These are phyloP conservation scores for Falco rusticolus DNA, from an alignment of 2,797 vertebrate species.

Conservation along the genomic window DNA sequence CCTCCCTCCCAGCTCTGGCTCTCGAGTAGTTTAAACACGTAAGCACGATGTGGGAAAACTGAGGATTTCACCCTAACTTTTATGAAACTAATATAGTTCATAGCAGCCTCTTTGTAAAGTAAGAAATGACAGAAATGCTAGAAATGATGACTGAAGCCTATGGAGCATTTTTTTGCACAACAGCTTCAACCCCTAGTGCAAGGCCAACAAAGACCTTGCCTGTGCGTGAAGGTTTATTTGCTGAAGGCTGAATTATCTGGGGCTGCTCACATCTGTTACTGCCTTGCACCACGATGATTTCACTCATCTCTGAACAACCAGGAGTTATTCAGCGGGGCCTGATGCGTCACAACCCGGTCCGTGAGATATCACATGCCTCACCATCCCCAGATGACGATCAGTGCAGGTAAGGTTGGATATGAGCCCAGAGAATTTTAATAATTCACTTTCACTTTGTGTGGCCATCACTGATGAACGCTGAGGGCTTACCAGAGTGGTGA, in stretches of 20 bases:
- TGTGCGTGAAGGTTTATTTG: rapidly evolving
- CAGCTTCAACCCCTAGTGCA: neutral
- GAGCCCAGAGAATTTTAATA: neutral
- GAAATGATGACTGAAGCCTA: neutral
- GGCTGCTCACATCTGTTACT: rapidly evolving
- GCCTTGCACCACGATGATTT: neutral
- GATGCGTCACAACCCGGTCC: neutral
- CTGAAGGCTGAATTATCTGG: neutral
- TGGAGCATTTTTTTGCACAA: neutral
- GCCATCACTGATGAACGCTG: rapidly evolving
- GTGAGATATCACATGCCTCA: neutral
- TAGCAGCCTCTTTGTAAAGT: neutral
- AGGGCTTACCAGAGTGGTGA: neutral
- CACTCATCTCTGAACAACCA: neutral
- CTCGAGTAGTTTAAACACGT: neutral
- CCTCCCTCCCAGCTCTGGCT: neutral
- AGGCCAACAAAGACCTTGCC: rapidly evolving
- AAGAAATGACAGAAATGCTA: neutral
- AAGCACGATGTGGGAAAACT: neutral
- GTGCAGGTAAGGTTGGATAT: neutral
- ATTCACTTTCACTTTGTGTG: neutral
- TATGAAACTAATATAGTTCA: neutral
- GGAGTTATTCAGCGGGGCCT: neutral
- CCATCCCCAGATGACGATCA: rapidly evolving
- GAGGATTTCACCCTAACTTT: neutral